Percentiles rank a stretch among this genome's conserved stretches.
Evolutionary conservation across 2,797 vertebrate genomes (phyloP).

Genomic region (Harpagifer antarcticus): DNA sequence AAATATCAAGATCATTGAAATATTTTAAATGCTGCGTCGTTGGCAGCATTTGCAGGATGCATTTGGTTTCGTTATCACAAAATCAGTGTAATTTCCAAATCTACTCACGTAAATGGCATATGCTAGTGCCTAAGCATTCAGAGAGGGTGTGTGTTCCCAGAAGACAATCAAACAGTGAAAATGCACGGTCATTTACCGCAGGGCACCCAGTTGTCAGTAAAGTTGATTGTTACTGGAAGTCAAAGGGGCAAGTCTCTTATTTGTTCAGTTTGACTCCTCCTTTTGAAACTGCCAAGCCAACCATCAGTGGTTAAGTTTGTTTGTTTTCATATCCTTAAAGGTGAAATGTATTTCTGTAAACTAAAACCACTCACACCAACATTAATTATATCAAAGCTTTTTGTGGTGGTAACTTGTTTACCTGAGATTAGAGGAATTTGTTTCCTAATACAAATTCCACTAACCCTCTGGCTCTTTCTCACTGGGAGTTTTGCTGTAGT

Average conservation of each 20-base stretch:
- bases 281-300: slow-evolving; percentile 14
- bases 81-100: slow-evolving; percentile 21
- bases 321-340: slow-evolving; percentile 4
- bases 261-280: slow-evolving; percentile 26
- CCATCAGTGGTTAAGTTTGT: neutral
- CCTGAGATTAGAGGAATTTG: slow-evolving; percentile 42
- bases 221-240: slow-evolving; percentile 54
- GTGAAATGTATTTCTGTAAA: slow-evolving; percentile 2
- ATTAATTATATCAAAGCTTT: neutral
- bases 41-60: neutral
- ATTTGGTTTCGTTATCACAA: neutral
- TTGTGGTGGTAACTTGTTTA: slow-evolving; percentile 23
- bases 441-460: slow-evolving; percentile 26
- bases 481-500: slow-evolving; percentile 66
- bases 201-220: neutral
- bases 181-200: slow-evolving; percentile 23
- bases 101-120: neutral
- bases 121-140: slow-evolving; percentile 21
- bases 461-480: slow-evolving; percentile 22
- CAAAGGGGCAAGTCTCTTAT: neutral
- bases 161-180: slow-evolving; percentile 35
- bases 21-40: neutral
- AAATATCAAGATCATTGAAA: neutral
- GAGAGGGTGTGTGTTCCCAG: slow-evolving; percentile 37
- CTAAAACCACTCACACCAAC: neutral